Percentiles rank a stretch among this genome's conserved stretches.
phyloP scores from a whole-genome alignment of 2,113 vertebrate genomes.

The Myotis brandtii region DNA sequence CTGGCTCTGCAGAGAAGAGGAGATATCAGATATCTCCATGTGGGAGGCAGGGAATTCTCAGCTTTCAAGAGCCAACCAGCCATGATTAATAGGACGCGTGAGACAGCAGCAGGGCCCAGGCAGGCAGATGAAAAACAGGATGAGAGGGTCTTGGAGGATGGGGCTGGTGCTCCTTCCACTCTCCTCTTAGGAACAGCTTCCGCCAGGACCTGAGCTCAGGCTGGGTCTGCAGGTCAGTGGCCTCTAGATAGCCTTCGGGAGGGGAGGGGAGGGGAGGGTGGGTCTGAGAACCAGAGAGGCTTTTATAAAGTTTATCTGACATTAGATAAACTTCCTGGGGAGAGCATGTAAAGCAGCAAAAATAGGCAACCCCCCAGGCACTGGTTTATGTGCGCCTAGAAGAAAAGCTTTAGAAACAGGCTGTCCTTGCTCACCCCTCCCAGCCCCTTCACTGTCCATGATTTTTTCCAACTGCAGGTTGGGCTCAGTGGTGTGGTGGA shows the following conservation, averaged over 20 bases:
- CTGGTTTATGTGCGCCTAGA: neutral
- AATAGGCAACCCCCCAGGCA: neutral
- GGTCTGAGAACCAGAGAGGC: neutral
- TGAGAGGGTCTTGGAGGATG: neutral
- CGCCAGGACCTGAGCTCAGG: neutral
- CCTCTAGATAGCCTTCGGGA: neutral
- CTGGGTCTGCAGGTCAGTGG: neutral
- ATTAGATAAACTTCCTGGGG: neutral
- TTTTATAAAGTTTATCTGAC: neutral
- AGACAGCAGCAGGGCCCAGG: neutral
- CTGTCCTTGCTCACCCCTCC: neutral
- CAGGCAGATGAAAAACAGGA: neutral
- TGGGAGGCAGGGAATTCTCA: constrained; percentile 45
- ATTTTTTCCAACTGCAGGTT: neutral
- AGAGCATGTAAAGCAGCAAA: neutral
- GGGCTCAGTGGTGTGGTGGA: neutral
- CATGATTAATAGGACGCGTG: neutral
- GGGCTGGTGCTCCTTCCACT: neutral
- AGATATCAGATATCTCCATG: neutral
- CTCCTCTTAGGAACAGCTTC: neutral
- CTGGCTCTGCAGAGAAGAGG: neutral
- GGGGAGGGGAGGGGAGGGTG: neutral
- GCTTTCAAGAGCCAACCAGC: constrained; percentile 23
- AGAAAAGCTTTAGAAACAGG: neutral
- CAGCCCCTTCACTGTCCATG: accelerated